A percentile compares a stretch with the other conserved stretches of the same genome.
These are phyloP conservation scores for Hylaea fasciaria DNA, from an alignment of 2,888 invertebrate genomes.

Conservation along the genomic window DNA sequence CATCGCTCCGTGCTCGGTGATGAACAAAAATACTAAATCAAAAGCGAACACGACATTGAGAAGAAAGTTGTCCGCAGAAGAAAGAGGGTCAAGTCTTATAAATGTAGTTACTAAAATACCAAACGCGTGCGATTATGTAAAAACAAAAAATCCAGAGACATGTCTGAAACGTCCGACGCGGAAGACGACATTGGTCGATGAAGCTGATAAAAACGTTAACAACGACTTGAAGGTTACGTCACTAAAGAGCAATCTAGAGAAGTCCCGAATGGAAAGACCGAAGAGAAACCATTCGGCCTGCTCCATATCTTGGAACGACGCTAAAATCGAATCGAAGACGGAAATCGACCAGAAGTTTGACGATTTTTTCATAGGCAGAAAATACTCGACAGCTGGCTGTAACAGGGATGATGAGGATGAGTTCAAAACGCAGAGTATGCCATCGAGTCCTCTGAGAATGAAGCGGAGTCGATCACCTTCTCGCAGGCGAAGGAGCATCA, in stretches of 20 bases:
- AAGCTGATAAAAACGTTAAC: slow-evolving; percentile 43
- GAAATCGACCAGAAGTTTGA: slow-evolving; percentile 74
- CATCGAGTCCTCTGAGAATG: slow-evolving; percentile 82
- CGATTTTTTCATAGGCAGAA: slow-evolving; percentile 66
- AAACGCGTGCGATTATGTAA: slow-evolving; percentile 35
- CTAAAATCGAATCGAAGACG: slow-evolving; percentile 63
- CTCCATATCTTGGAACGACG: slow-evolving; percentile 80
- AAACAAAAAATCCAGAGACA: slow-evolving; percentile 45
- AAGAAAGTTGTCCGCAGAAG: slow-evolving; percentile 50
- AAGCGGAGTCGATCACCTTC: slow-evolving; percentile 62
- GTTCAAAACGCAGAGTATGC: slow-evolving; percentile 84
- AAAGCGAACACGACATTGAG: slow-evolving; percentile 40
- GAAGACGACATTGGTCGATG: slow-evolving; percentile 44
- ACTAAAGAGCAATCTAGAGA: slow-evolving; percentile 57
- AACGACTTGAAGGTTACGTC: slow-evolving; percentile 54
- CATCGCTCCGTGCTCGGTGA: slow-evolving; percentile 29
- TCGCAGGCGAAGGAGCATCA: slow-evolving; percentile 71
- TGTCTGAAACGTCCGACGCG: slow-evolving; percentile 52
- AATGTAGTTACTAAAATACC: slow-evolving; percentile 39
- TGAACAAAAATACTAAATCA: slow-evolving; percentile 40
- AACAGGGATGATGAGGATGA: slow-evolving; percentile 56
- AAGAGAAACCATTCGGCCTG: slow-evolving; percentile 77
- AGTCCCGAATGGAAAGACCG: slow-evolving; percentile 59
- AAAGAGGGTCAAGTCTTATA: slow-evolving; percentile 39
- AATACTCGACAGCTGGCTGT: slow-evolving; percentile 45